Conservation (phyloP, 1,140 invertebrate genomes). For the Eupeodes corollae region DNA sequence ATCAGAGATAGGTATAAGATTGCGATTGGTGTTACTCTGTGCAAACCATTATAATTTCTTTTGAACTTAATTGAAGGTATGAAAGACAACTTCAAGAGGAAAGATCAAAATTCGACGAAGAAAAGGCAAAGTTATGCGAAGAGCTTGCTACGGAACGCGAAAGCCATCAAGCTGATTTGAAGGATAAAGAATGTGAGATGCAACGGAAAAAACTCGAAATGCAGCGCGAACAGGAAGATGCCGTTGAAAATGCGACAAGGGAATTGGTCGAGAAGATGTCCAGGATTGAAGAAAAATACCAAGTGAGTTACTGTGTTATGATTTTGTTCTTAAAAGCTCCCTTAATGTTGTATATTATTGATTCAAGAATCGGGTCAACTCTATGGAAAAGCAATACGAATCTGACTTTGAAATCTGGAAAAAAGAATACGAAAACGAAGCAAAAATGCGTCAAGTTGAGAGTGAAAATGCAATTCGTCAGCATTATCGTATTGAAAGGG, state of each 20-base stretch:
- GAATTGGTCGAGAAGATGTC: conserved; percentile 41
- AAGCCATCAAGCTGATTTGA: conserved; percentile 27
- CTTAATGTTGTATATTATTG: neutral
- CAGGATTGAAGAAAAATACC: conserved; percentile 35
- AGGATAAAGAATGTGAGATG: conserved; percentile 35
- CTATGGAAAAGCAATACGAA: conserved; percentile 43
- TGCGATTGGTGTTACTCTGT: neutral
- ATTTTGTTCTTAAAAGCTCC: too few species aligned
- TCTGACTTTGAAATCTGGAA: conserved; percentile 45
- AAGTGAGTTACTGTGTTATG: too few species aligned
- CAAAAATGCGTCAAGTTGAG: conserved; percentile 41
- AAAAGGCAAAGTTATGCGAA: conserved; percentile 39
- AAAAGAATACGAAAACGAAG: conserved; percentile 46
- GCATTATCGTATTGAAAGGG: conserved; percentile 48
- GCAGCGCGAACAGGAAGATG: conserved; percentile 24
- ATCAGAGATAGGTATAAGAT: conserved; percentile 33
- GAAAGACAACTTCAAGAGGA: conserved; percentile 45
- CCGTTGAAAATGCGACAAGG: conserved; percentile 36
- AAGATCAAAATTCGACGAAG: conserved; percentile 42
- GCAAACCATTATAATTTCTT: neutral
- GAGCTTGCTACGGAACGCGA: conserved; percentile 39
- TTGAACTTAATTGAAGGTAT: conserved; percentile 23
- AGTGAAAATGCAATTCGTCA: conserved; percentile 47
- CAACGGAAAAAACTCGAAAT: conserved; percentile 20
- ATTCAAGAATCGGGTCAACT: conserved; percentile 36